Percentiles rank a stretch among this genome's conserved stretches.
phyloP scores from a whole-genome alignment of 2,113 vertebrate species.

The Columba janthina region DNA sequence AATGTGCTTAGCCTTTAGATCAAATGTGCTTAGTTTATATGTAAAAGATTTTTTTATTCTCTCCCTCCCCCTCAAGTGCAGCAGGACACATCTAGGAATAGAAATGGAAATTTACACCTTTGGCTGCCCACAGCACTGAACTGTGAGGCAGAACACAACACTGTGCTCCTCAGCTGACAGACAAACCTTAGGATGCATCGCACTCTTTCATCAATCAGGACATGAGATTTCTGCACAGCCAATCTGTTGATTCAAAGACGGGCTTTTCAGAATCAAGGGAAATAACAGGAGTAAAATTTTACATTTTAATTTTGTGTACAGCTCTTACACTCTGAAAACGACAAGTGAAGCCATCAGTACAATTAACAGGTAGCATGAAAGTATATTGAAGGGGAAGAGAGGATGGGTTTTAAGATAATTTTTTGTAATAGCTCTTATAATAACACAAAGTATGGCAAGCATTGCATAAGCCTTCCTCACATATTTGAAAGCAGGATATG shows the following conservation, averaged over 20 bases:
- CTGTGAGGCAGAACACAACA: background rate
- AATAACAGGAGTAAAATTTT: background rate
- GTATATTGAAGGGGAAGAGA: background rate
- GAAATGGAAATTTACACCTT: background rate
- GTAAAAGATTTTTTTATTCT: background rate
- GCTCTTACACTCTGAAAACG: rapidly evolving
- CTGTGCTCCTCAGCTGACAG: background rate
- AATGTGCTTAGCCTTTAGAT: background rate
- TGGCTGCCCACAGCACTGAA: background rate
- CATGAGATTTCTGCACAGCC: background rate
- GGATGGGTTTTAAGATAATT: background rate
- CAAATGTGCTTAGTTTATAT: background rate
- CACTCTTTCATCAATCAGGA: background rate
- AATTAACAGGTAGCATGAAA: background rate
- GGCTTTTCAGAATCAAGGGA: background rate
- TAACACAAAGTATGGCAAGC: background rate
- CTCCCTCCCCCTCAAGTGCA: background rate
- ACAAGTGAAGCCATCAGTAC: background rate
- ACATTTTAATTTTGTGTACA: rapidly evolving
- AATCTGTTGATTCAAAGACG: background rate
- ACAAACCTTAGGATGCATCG: background rate
- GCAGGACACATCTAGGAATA: background rate
- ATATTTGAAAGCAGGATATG: background rate
- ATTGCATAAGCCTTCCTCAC: background rate
- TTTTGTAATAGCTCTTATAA: background rate